These are phyloP conservation scores for Cheilosia grossa DNA, from an alignment of 2,888 invertebrate genomes.

Conservation along the genomic window DNA sequence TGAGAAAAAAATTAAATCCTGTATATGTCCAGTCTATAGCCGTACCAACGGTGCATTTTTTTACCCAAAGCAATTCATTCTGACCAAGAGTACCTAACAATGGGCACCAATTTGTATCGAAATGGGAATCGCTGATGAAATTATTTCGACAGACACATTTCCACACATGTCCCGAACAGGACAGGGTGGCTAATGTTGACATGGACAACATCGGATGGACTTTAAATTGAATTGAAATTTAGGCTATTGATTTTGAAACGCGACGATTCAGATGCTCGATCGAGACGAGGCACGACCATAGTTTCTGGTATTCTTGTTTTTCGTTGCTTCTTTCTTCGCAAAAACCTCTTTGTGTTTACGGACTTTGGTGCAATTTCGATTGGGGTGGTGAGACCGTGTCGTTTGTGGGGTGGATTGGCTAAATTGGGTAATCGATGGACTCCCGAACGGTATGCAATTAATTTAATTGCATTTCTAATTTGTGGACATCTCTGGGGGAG, in stretches of 20 bases:
- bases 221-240: conserved; percentile 70
- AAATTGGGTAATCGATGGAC: conserved; percentile 71
- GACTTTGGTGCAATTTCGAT: conserved; percentile 48
- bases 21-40: neutral
- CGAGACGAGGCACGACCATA: conserved; percentile 18
- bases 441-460: conserved; percentile 64
- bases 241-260: conserved; percentile 68
- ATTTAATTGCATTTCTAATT: conserved; percentile 74
- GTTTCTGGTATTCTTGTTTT: conserved; percentile 28
- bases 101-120: conserved; percentile 70
- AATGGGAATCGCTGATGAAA: conserved; percentile 67
- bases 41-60: conserved; percentile 10
- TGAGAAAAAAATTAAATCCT: neutral
- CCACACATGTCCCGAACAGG: conserved; percentile 49
- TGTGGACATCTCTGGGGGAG: conserved; percentile 56
- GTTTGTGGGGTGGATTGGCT: conserved; percentile 21
- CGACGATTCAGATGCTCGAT: conserved; percentile 32
- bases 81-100: conserved; percentile 57
- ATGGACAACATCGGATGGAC: conserved; percentile 53
- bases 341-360: conserved; percentile 38
- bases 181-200: conserved; percentile 62
- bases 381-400: conserved; percentile 6
- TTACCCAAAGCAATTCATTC: conserved; percentile 25
- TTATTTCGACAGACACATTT: conserved; percentile 64
- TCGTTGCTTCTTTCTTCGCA: conserved; percentile 21